These are phyloP conservation scores for Synodontis membranacea DNA, from an alignment of 2,113 vertebrate genomes.

Conservation along the genomic window DNA sequence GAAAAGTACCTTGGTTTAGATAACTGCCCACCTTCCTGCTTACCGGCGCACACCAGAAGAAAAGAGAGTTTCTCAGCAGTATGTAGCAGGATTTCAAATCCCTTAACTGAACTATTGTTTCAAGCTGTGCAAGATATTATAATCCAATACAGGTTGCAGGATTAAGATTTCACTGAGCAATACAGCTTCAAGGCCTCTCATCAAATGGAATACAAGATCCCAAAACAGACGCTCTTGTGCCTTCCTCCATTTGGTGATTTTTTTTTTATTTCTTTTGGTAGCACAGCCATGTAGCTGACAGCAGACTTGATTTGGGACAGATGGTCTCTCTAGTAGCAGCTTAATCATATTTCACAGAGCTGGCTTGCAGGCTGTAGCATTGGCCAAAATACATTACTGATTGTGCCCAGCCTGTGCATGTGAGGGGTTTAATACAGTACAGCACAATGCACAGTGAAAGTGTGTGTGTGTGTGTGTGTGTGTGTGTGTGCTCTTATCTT, in stretches of 20 bases:
- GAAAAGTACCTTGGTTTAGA: conserved; percentile 56
- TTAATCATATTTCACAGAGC: conserved; percentile 39
- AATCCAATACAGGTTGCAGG: conserved; percentile 31
- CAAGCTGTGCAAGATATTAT: conserved; percentile 35
- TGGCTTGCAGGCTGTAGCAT: conserved; percentile 32
- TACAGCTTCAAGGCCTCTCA: conserved; percentile 26
- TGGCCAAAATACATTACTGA: conserved; percentile 15
- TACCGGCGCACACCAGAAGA: conserved; percentile 21
- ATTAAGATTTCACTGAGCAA: conserved; percentile 24
- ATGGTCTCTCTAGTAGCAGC: conserved; percentile 46
- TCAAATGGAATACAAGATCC: conserved; percentile 9
- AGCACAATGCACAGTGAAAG: background rate
- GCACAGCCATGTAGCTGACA: conserved; percentile 36
- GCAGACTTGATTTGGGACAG: conserved; percentile 41
- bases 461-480: background rate
- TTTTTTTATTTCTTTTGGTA: conserved; percentile 31
- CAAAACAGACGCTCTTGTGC: conserved; percentile 10
- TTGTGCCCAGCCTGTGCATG: conserved; percentile 12
- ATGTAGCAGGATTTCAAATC: conserved; percentile 6
- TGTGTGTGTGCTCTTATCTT: background rate
- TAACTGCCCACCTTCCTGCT: conserved; percentile 38
- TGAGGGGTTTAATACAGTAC: conserved; percentile 25
- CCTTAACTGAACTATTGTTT: conserved; percentile 13
- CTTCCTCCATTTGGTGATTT: conserved; percentile 21
- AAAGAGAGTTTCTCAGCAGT: conserved; percentile 5